Percentiles rank a stretch among this genome's conserved stretches.
phyloP scores from a whole-genome alignment of 2,797 vertebrate species.

The Gobio occitaniae region DNA sequence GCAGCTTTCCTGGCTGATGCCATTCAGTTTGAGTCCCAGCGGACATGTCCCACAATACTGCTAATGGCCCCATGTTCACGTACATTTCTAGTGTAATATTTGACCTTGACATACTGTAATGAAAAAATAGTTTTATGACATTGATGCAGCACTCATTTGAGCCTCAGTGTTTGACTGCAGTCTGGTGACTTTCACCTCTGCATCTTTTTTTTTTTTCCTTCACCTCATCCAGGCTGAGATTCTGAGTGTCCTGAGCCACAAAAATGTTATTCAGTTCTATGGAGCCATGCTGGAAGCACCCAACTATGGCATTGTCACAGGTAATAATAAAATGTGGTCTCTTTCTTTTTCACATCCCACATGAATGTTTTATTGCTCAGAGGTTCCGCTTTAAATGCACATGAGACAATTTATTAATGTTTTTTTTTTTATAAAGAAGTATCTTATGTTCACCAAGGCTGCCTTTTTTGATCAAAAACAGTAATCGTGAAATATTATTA shows the following conservation, averaged over 20 bases:
- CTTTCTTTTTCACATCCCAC: neutral
- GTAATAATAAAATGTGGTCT: conserved; percentile 81
- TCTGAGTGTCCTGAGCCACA: conserved; percentile 97
- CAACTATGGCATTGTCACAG: conserved; percentile 98
- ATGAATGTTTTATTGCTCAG: neutral
- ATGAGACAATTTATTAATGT: neutral
- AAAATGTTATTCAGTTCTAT: conserved; percentile 99
- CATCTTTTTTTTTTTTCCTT: conserved; percentile 23
- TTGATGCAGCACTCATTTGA: conserved; percentile 40
- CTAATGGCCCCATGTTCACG: conserved; percentile 39
- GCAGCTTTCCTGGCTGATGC: conserved; percentile 33
- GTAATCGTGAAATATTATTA: neutral
- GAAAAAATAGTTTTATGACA: conserved; percentile 53
- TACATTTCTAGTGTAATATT: conserved; percentile 39
- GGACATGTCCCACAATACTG: conserved; percentile 46
- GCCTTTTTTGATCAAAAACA: neutral
- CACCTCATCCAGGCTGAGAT: conserved; percentile 90
- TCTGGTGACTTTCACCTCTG: conserved; percentile 29
- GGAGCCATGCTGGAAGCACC: conserved; percentile 96
- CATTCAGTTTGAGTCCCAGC: conserved; percentile 28
- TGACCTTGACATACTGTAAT: conserved; percentile 49
- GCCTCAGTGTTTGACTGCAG: conserved; percentile 42
- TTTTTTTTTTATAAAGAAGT: too few relatives aligned
- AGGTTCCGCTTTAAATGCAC: neutral
- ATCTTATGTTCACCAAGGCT: too few relatives aligned